Evolutionary conservation across 1,140 invertebrate species (phyloP).

Genomic region (Phenacoccus solenopsis): DNA sequence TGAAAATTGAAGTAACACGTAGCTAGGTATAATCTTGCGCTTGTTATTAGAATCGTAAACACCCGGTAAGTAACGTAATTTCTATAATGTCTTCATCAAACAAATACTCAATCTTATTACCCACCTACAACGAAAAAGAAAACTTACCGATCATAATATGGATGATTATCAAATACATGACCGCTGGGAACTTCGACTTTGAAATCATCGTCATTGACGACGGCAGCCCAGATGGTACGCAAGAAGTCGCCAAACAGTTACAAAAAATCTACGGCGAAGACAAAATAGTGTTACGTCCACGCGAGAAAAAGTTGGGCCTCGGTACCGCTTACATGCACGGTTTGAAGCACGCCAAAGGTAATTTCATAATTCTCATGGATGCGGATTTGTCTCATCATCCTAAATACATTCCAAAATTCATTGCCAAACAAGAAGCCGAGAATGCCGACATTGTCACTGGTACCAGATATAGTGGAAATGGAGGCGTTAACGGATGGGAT

Average conservation of each 20-base stretch:
- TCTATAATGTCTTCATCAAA: too few relatives aligned
- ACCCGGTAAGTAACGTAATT: too few relatives aligned
- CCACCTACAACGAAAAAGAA: conserved; percentile 96
- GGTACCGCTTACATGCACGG: conserved; percentile 98
- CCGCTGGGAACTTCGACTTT: conserved; percentile 62
- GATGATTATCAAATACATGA: conserved; percentile 88
- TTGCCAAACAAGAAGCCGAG: conserved; percentile 61
- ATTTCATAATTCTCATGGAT: conserved; percentile 98
- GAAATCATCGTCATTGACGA: conserved; percentile 99
- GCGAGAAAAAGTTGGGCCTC: conserved; percentile 87
- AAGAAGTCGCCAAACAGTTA: conserved; percentile 82
- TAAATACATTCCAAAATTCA: conserved; percentile 94
- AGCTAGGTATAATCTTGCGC: too few relatives aligned
- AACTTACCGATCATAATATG: conserved; percentile 96
- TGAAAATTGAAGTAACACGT: too few relatives aligned
- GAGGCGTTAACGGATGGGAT: conserved; percentile 98
- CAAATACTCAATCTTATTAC: conserved; percentile 92
- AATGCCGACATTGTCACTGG: conserved; percentile 90
- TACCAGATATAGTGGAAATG: conserved; percentile 68
- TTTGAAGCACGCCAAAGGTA: conserved; percentile 90
- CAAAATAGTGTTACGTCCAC: conserved; percentile 78
- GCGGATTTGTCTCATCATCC: conserved; percentile 99
- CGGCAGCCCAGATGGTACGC: conserved; percentile 94
- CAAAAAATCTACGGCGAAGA: conserved; percentile 83
- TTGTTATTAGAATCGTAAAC: too few relatives aligned